Conservation (phyloP, 2,113 vertebrate species). For the Centropristis striata region DNA sequence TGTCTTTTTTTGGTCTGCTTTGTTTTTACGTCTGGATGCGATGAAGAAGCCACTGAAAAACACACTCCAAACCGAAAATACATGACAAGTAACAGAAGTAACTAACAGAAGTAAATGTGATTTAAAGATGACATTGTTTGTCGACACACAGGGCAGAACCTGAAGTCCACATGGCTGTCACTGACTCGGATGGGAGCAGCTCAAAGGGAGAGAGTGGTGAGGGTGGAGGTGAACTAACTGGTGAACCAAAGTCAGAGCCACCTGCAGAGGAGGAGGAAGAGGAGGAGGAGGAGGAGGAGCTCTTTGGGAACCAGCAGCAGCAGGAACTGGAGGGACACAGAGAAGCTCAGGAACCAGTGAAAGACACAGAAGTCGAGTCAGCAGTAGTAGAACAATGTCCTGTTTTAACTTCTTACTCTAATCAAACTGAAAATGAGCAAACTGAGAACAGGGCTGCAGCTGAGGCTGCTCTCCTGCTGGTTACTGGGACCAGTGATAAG, state of each 20-base stretch:
- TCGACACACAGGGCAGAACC: slow-evolving; percentile 46
- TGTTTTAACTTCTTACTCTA: neutral
- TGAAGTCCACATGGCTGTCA: slow-evolving; percentile 5
- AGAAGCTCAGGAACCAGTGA: neutral
- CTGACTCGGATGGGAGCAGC: neutral
- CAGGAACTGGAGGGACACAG: neutral
- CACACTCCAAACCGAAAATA: neutral
- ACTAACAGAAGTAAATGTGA: neutral
- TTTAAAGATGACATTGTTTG: neutral
- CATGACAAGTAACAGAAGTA: no score
- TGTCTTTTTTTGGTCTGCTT: no score
- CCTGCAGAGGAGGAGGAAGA: neutral
- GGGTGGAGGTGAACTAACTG: neutral
- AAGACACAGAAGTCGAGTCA: neutral
- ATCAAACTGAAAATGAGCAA: neutral
- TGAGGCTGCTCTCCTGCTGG: neutral
- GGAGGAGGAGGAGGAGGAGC: neutral
- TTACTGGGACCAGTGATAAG: neutral
- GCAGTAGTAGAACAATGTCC: neutral
- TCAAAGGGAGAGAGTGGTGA: slow-evolving; percentile 13
- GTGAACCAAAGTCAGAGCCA: slow-evolving; percentile 12
- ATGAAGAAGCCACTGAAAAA: no score
- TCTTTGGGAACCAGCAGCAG: slow-evolving; percentile 3
- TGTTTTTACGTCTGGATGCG: no score
- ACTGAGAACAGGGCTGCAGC: neutral